Base-by-base conservation (phyloP, 2,797 vertebrate genomes). In the Microctenopoma lineatum region DNA sequence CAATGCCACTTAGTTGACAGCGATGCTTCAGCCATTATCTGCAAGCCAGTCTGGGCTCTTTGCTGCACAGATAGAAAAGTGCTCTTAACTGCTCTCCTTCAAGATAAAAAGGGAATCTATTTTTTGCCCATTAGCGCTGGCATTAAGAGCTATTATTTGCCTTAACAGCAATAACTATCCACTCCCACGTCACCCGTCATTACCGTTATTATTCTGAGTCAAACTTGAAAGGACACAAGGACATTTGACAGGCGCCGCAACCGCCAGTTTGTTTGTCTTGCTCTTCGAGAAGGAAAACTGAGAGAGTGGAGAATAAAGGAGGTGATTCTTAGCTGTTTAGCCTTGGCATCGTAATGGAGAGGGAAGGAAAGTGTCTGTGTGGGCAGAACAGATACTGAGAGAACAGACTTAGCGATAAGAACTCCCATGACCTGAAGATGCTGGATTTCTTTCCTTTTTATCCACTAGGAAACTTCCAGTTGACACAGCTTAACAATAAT, bases 81-180 rank as follows among this genome's bases (percentile, higher is more conserved):
- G 85, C 88, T 87, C 80, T 90, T 90, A 91, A 90, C 87, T 27
- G 76, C 74, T 84, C 73, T 48, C 69, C 70, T 84, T 80, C 68
- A 59, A 73, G 67, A 84, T 84, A 77, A 86, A 85, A 86, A 68
- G 67, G 25, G 70, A 85, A 84, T 90, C 72, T 83, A 83, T 86
- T 89, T 91, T 92, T 89, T 88, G 82, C 77, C 90, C 89, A 93
- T 92, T 92, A 91, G 87, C 36, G 77, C 71, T 79, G 86, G 86
- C 85, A 92, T 91, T 92, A 91, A 90, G 81, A 89, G 86, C 83
- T 87, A 90, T 91, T 88, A 92, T 92, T 90, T 91, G 84, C 86
- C 71, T 72, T 83, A 79, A 86, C 72, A 14, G 76, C 76, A 55
- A 77, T 88, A 84, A 88, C 78, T 84, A 86, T 79, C 74, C 79